Base-by-base conservation (phyloP, 2,113 vertebrate genomes). In the Micronisus gabar region DNA sequence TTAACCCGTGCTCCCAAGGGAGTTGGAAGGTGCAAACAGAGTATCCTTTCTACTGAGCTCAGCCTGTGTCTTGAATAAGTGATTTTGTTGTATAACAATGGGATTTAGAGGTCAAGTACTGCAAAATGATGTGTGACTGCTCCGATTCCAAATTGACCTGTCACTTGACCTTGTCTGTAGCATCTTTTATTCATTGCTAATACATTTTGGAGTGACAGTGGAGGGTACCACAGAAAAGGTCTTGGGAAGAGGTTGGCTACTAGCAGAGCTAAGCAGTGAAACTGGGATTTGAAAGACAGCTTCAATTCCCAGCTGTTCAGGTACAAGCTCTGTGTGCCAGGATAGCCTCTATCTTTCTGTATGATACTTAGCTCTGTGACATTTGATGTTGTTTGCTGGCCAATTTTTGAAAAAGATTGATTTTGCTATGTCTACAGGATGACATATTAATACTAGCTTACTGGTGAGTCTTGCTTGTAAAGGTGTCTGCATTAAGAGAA, bases 301-400 rank as follows among this genome's bases (percentile, higher is more conserved):
- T 48, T n/a, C 53, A 32, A 3, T 40, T 52, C 73, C 47, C n/a
- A 27, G 48, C 26, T 34, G 27, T 5, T 26, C 10, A 3, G 32
- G 36, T 38, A 26, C 65, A 6, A 25, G 25, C 34, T 27, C 32
- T 3, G 7, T 26, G 41, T 38, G 55, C 61, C 0, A 1, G 38
- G 25, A 6, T 6, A n/a, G 71, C 45, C 82, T 41, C 30, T 26
- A 1, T 40, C 55, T 45, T 21, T 25, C 26, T 6, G 19, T 21
- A 1, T 10, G 56, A 20, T 8, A 2, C 52, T 36, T 15, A 14
- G 12, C 18, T 55, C 45, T 16, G 50, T 0, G 6, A 7, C 9
- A 1, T 30, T 9, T 20, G 20, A 12, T 26, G 27, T 4, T 11
- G 45, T 36, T 62, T 68, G 23, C 17, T 40, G 45, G 30, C 29